Conservation (phyloP, 2,797 vertebrate species). For the Paramormyrops hopkinsi region DNA sequence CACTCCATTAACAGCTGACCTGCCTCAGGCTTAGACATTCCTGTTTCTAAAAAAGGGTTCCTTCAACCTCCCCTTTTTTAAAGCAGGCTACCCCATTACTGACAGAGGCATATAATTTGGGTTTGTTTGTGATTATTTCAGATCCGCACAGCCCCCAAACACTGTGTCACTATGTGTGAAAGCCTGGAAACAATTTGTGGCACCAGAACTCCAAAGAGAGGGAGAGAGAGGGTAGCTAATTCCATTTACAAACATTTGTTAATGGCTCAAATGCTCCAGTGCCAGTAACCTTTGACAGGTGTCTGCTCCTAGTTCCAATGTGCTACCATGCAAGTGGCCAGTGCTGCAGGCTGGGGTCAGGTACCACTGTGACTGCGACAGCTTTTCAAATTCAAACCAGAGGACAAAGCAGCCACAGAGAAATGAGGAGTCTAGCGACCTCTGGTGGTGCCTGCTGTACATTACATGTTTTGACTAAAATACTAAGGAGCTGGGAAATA, state of each 20-base stretch:
- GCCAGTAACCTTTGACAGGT: slow-evolving; percentile 27
- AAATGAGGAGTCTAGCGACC: slow-evolving; percentile 50
- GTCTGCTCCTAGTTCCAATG: slow-evolving; percentile 15
- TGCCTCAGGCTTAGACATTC: neutral
- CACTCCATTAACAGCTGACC: neutral
- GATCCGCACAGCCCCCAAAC: slow-evolving; percentile 18
- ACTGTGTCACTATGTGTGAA: slow-evolving; percentile 33
- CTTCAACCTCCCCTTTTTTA: neutral
- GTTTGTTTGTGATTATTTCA: slow-evolving; percentile 21
- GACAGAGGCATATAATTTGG: slow-evolving; percentile 20
- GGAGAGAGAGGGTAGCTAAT: slow-evolving; percentile 22
- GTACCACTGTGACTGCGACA: slow-evolving; percentile 22
- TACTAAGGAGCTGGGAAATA: neutral
- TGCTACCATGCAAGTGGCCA: slow-evolving; percentile 13
- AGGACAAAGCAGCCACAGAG: neutral
- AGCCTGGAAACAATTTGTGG: slow-evolving; percentile 62
- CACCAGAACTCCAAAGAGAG: slow-evolving; percentile 30
- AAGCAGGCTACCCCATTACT: neutral
- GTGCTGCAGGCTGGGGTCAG: slow-evolving; percentile 24
- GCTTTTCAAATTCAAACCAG: slow-evolving; percentile 13
- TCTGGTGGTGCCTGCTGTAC: slow-evolving; percentile 46
- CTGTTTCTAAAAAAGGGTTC: neutral
- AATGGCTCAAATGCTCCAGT: slow-evolving; percentile 9
- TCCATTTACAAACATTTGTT: slow-evolving; percentile 20
- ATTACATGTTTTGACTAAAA: slow-evolving; percentile 12